These are phyloP conservation scores for Reinhardtius hippoglossoides DNA, from an alignment of 2,113 vertebrate species.

Conservation along the genomic window DNA sequence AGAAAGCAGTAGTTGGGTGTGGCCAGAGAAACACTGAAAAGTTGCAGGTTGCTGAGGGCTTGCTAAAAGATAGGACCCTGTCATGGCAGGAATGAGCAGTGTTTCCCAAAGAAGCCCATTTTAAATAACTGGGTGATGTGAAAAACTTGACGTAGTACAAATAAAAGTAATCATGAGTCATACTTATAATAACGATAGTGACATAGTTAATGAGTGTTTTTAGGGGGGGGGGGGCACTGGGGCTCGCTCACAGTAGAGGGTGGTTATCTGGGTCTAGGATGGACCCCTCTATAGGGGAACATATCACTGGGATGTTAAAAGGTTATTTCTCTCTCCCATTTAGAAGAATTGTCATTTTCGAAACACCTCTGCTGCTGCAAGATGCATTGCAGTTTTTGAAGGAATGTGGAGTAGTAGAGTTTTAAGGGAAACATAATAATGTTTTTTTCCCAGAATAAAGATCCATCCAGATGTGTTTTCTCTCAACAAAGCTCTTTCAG, in stretches of 20 bases:
- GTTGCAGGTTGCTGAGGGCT: slow-evolving; percentile 12
- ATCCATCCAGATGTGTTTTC: not conserved
- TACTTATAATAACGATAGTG: not conserved
- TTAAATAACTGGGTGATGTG: not conserved
- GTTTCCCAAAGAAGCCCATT: not conserved
- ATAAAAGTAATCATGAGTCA: not conserved
- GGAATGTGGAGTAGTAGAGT: not conserved
- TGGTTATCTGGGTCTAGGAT: not conserved
- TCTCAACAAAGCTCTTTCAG: not conserved
- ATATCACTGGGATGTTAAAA: not conserved
- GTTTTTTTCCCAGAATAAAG: not conserved
- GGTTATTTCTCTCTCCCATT: not conserved
- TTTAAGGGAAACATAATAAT: not conserved
- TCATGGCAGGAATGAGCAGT: not conserved
- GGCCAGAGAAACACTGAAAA: not conserved
- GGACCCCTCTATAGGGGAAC: not conserved
- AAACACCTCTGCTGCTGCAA: not conserved
- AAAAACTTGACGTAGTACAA: not conserved
- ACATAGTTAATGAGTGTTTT: not conserved
- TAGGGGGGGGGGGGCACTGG: not conserved
- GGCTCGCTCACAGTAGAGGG: not conserved
- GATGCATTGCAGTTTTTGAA: not conserved
- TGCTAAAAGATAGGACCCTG: not conserved
- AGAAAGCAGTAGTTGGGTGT: slow-evolving; percentile 31
- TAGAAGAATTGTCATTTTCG: not conserved